Evolutionary conservation across 2,113 vertebrate genomes (phyloP).

Genomic region (Mus spicilegus): DNA sequence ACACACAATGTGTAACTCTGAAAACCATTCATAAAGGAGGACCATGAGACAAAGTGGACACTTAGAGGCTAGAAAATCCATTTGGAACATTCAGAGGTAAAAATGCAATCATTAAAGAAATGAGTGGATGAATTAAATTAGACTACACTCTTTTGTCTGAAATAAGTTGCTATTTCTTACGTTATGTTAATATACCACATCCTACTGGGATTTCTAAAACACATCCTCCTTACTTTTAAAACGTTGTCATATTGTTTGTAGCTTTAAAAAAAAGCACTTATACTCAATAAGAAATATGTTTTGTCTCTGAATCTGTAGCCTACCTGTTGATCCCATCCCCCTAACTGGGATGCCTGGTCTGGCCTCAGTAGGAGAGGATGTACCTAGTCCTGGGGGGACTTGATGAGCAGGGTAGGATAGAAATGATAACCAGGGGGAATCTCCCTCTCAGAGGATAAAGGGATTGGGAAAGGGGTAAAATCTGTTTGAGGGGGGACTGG

Average conservation of each 20-base stretch:
- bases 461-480: no score
- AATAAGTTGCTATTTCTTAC: background rate
- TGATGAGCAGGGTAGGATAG: no score
- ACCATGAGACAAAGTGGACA: background rate
- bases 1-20: background rate
- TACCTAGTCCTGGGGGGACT: no score
- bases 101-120: slow-evolving; percentile 12
- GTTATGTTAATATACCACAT: background rate
- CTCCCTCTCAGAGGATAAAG: no score
- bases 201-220: background rate
- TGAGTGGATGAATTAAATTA: background rate
- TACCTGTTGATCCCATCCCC: no score
- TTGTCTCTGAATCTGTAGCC: background rate
- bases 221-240: slow-evolving; percentile 8
- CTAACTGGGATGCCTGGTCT: no score
- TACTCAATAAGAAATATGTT: background rate
- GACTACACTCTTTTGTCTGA: background rate
- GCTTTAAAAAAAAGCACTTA: background rate
- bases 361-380: no score
- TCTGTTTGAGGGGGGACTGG: no score
- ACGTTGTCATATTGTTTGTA: background rate
- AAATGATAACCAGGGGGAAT: no score
- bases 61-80: background rate
- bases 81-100: background rate
- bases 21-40: background rate